Evolutionary conservation across 2,888 invertebrate genomes (phyloP).

Genomic region (Lasius platythorax): DNA sequence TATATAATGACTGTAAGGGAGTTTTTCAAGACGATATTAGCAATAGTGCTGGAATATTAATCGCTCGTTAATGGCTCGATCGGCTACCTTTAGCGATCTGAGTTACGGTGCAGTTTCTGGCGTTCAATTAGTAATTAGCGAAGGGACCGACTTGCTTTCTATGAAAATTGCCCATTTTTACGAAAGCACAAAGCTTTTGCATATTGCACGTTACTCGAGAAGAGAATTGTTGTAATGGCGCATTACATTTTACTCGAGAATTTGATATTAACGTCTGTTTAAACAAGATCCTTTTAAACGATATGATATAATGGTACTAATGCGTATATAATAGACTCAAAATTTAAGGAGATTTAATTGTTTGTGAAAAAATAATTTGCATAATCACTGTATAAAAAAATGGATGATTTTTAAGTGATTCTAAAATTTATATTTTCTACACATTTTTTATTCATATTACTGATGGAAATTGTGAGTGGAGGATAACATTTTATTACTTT

Average conservation of each 20-base stretch:
- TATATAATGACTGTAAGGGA: neutral
- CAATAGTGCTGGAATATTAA: slow-evolving; percentile 27
- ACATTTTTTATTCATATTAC: neutral
- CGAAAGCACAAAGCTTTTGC: neutral
- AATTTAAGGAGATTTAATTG: neutral
- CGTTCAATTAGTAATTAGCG: neutral
- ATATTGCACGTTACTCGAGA: neutral
- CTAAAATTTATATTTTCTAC: neutral
- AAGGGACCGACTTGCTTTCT: slow-evolving; percentile 8
- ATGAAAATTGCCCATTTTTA: neutral
- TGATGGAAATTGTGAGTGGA: neutral
- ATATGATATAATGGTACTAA: neutral
- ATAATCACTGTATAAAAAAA: neutral
- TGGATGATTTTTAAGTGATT: neutral
- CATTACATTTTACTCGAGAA: neutral
- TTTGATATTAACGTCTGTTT: neutral
- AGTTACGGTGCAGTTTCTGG: neutral
- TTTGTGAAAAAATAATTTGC: neutral
- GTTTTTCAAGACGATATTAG: slow-evolving; percentile 17
- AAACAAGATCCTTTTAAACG: neutral
- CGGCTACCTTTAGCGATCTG: neutral
- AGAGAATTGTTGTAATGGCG: neutral
- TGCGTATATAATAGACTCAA: neutral
- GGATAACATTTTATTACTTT: neutral
- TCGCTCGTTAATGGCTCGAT: slow-evolving; percentile 18